Evolutionary conservation across 2,797 vertebrate species (phyloP), one percentile per base, ranked within the genome.

Genomic region (Myotis planiceps): DNA sequence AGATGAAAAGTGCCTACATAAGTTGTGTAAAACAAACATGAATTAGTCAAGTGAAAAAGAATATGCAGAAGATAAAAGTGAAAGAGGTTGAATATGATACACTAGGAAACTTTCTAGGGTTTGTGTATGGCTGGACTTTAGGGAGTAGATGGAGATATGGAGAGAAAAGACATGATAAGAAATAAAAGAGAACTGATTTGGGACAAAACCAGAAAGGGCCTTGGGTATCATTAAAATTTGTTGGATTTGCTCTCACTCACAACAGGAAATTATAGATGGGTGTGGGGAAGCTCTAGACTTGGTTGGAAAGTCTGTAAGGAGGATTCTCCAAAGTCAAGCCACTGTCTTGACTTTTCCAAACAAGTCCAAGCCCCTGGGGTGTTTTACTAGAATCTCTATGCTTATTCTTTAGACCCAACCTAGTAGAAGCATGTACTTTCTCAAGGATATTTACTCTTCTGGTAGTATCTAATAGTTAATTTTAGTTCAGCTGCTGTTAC

Each of bases 21-120:
- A 72, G 12, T 79, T 42, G 49, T 72, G 15, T 49, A 96, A 68
- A 82, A 63, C 34, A 83, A 47, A 83, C 6, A 55, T n/a, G 10
- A 81, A 19, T 23, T 63, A 68, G 2, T 80, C 58, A 83, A 89
- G 25, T 49, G 9, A 68, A 53, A 76, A 84, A 88, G 7, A 68
- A 49, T 39, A 53, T 37, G 65, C 2, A 82, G 49, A 53, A 15
- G 23, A 42, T 14, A 82, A 82, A 95, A 68, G 7, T 29, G 5
- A 42, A 15, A 49, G 19, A 47, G 60, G 53, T 12, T 68, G 42
- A 63, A 47, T 18, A 60, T 27, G 10, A 55, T 42, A 76, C 1
- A 66, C n/a, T 47, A 90, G 45, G 27, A 63, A 68, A 47, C 25
- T 65, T 83, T 5, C 8, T 63, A 69, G 14, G 60, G 49, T 10